Conservation (phyloP, 2,113 vertebrate species). For the Leucoraja erinaceus region DNA sequence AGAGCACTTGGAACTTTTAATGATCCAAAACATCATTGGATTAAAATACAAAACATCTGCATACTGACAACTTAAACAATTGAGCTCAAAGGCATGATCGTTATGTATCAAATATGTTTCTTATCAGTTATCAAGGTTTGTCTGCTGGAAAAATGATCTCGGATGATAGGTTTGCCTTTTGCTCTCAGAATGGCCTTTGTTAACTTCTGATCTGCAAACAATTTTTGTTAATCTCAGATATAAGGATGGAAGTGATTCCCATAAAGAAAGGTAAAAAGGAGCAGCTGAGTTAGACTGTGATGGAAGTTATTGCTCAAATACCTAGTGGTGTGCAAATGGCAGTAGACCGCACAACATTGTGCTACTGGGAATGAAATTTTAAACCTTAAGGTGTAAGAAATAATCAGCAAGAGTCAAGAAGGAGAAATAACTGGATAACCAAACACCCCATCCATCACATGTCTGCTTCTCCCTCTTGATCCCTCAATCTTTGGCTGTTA, state of each 20-base stretch:
- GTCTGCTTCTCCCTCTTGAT: too few relatives aligned
- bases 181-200: not conserved
- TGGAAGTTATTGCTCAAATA: not conserved
- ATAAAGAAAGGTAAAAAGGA: not conserved
- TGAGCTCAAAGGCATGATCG: not conserved
- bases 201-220: not conserved
- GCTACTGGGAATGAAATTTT: too few relatives aligned
- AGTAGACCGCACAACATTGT: too few relatives aligned
- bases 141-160: not conserved
- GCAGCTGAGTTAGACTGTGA: not conserved
- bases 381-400: too few relatives aligned
- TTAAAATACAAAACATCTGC: not conserved
- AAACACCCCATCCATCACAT: too few relatives aligned
- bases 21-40: not conserved
- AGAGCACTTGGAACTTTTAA: too few relatives aligned
- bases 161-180: not conserved
- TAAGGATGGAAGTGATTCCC: too few relatives aligned
- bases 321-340: too few relatives aligned
- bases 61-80: not conserved
- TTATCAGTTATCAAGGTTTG: not conserved
- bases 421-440: too few relatives aligned
- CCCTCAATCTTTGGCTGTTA: too few relatives aligned
- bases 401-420: too few relatives aligned
- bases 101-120: not conserved
- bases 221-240: not conserved